These are phyloP conservation scores for Yponomeuta evonymella DNA, from an alignment of 2,888 invertebrate genomes.

Conservation along the genomic window DNA sequence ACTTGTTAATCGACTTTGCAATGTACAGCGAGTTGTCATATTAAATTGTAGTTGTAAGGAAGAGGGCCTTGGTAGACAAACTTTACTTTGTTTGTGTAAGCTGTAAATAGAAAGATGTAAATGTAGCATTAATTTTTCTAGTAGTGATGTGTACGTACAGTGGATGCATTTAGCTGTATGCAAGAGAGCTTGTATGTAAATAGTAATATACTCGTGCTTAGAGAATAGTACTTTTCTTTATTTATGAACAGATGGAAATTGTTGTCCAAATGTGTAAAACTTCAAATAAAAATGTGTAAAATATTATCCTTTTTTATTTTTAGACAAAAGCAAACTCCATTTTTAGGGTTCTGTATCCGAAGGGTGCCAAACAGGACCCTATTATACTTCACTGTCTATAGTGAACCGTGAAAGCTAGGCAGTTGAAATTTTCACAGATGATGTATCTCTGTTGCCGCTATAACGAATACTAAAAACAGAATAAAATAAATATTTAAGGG, in stretches of 20 bases:
- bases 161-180: slow-evolving; percentile 44
- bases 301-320: slow-evolving; percentile 31
- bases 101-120: slow-evolving; percentile 13
- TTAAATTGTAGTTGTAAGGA: not conserved
- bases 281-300: slow-evolving; percentile 35
- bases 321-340: not conserved
- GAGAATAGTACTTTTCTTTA: slow-evolving; percentile 31
- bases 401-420: no score
- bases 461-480: no score
- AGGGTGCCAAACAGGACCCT: no score
- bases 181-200: slow-evolving; percentile 60
- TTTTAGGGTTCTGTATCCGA: no score
- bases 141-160: slow-evolving; percentile 39
- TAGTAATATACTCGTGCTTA: slow-evolving; percentile 60
- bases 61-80: not conserved
- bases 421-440: no score
- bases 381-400: no score
- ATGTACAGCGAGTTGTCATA: no score
- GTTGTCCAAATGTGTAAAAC: slow-evolving; percentile 29
- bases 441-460: no score
- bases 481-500: no score
- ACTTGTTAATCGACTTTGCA: no score
- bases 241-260: slow-evolving; percentile 26
- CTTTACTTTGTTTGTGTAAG: slow-evolving; percentile 7
- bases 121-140: not conserved